Evolutionary conservation across 2,888 invertebrate genomes (phyloP).

Genomic region (Epistrophe grossulariae): DNA sequence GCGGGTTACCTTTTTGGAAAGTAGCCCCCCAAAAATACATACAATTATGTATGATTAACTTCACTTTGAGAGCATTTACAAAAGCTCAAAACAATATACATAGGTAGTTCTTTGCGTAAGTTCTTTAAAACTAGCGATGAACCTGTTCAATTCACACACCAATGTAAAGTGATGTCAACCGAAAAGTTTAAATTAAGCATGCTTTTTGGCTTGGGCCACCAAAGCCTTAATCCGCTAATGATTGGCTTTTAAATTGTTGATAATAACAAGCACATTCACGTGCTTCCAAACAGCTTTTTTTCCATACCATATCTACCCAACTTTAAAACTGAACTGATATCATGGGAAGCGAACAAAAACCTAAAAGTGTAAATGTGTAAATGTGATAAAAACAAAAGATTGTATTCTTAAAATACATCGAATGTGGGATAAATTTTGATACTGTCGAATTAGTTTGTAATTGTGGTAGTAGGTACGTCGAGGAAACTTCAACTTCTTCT

Average conservation of each 20-base stretch:
- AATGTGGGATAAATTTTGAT: neutral
- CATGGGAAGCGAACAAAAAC: neutral
- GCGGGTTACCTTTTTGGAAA: too few relatives aligned
- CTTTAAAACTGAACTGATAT: conserved; percentile 6
- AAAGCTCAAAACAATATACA: too few relatives aligned
- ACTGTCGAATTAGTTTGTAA: neutral
- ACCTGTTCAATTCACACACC: too few relatives aligned
- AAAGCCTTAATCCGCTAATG: neutral
- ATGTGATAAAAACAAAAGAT: neutral
- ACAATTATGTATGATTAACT: too few relatives aligned
- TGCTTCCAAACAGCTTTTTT: conserved; percentile 52
- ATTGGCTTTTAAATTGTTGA: neutral
- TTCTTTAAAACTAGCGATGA: too few relatives aligned
- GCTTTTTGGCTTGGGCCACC: neutral
- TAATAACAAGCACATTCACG: conserved; percentile 55
- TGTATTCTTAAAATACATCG: neutral
- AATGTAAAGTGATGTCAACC: too few relatives aligned
- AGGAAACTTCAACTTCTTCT: too few relatives aligned
- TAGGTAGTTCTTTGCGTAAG: too few relatives aligned
- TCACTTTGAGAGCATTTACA: too few relatives aligned
- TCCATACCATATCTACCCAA: neutral
- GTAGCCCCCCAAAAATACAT: too few relatives aligned
- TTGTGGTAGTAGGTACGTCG: too few relatives aligned
- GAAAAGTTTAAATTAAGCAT: too few relatives aligned
- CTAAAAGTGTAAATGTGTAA: neutral